These are phyloP conservation scores for Xenops minutus DNA, from an alignment of 2,797 vertebrate species.

Conservation along the genomic window DNA sequence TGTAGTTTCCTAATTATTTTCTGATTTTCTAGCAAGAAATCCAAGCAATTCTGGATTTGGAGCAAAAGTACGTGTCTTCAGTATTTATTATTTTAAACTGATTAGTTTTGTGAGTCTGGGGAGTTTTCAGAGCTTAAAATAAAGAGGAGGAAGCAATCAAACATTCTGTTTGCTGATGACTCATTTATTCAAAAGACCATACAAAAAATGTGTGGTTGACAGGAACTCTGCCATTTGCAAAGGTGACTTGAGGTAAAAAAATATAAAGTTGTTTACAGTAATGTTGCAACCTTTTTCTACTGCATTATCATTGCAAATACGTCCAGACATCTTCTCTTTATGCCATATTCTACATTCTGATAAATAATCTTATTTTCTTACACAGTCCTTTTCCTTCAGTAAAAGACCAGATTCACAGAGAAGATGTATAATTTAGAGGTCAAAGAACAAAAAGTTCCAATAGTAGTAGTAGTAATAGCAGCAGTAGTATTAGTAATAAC, in stretches of 20 bases:
- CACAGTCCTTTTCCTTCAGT: not conserved
- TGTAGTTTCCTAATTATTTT: slow-evolving; percentile 25
- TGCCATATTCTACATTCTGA: not conserved
- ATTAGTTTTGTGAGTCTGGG: not conserved
- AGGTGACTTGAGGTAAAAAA: slow-evolving; percentile 27
- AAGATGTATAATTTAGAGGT: not conserved
- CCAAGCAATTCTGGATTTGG: not conserved
- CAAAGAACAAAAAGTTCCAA: not conserved
- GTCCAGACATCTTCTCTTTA: not conserved
- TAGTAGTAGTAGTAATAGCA: not conserved
- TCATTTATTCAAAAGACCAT: not conserved
- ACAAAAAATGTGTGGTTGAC: not conserved
- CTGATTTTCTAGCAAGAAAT: slow-evolving; percentile 42
- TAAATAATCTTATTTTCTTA: not conserved
- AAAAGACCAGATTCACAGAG: not conserved
- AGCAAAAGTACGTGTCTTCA: not conserved
- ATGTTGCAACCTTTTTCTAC: not conserved
- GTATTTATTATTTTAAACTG: slow-evolving; percentile 21
- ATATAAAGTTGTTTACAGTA: not conserved
- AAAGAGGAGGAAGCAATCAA: slow-evolving; percentile 43
- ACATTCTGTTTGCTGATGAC: slow-evolving; percentile 13
- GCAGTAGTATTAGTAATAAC: not conserved
- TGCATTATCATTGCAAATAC: not conserved
- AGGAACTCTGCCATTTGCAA: slow-evolving; percentile 23
- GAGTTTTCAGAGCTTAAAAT: slow-evolving; percentile 30